A percentile compares a stretch with the other conserved stretches of the same genome.
Evolutionary conservation across 2,113 vertebrate species (phyloP).

Genomic region (Gobio gobio): DNA sequence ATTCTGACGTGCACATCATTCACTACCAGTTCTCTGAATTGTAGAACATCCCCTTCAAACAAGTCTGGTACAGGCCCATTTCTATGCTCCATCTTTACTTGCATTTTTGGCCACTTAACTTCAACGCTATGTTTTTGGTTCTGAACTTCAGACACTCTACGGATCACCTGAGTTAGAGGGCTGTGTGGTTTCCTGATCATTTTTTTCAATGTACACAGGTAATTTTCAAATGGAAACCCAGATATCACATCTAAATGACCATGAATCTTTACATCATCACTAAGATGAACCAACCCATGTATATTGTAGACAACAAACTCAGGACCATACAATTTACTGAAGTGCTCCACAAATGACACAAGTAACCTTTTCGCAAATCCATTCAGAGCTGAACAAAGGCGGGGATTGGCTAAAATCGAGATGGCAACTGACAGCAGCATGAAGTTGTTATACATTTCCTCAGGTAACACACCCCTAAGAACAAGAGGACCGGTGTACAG

Average conservation of each 20-base stretch:
- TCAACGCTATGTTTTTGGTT: background rate
- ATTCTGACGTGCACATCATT: too few relatives aligned
- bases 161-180: conserved; percentile 15
- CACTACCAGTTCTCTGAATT: too few relatives aligned
- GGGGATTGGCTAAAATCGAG: conserved; percentile 35
- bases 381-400: conserved; percentile 26
- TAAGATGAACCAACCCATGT: background rate
- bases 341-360: conserved; percentile 33
- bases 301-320: conserved; percentile 10
- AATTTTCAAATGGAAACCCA: conserved; percentile 10
- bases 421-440: conserved; percentile 48
- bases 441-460: conserved; percentile 34
- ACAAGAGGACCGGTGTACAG: conserved; percentile 47
- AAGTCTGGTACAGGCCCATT: too few relatives aligned
- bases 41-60: too few relatives aligned
- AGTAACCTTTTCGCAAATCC: conserved; percentile 28
- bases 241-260: conserved; percentile 12
- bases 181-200: conserved; percentile 9
- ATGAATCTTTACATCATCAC: conserved; percentile 3
- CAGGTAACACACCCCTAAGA: conserved; percentile 37
- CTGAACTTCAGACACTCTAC: conserved; percentile 13
- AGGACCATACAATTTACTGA: background rate
- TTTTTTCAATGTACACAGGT: conserved; percentile 4
- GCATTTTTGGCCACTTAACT: conserved; percentile 9
- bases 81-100: too few relatives aligned